A percentile compares a stretch with the other conserved stretches of the same genome.
phyloP scores from a whole-genome alignment of 2,888 invertebrate species.

The Drosophila melanosoma region DNA sequence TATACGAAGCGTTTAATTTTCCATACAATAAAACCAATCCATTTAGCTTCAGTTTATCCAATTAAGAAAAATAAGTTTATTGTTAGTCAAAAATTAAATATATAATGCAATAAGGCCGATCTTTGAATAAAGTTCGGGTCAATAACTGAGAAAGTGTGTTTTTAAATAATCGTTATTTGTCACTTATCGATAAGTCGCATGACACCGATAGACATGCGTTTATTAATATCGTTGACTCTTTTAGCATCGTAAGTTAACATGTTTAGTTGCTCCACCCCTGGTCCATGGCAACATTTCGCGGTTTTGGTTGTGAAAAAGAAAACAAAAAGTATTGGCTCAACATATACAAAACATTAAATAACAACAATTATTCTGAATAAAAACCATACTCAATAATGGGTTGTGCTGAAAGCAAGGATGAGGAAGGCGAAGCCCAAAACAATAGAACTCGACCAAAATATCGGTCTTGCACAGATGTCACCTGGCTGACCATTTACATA shows the following conservation, averaged over 20 bases:
- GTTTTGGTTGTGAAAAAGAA: constrained; percentile 59
- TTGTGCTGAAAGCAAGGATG: constrained; percentile 88
- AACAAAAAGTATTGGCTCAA: constrained; percentile 38
- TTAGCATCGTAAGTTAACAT: constrained; percentile 9
- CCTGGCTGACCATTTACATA: constrained; percentile 92
- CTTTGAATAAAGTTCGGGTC: constrained; percentile 38
- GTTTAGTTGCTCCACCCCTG: constrained; percentile 31
- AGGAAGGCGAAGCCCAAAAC: constrained; percentile 75
- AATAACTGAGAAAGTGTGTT: constrained; percentile 13
- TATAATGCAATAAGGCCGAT: constrained; percentile 26
- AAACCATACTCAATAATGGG: constrained; percentile 86
- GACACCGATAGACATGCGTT: constrained; percentile 1
- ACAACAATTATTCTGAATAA: constrained; percentile 1
- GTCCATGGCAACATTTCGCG: constrained; percentile 45
- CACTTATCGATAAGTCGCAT: constrained; percentile 15
- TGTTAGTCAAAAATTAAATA: constrained; percentile 44
- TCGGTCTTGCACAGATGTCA: constrained; percentile 93
- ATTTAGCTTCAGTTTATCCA: constrained; percentile 26
- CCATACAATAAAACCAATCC: constrained; percentile 14
- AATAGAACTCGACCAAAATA: constrained; percentile 86
- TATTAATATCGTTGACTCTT: constrained; percentile 19
- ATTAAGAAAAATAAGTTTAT: constrained; percentile 43
- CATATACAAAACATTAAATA: constrained; percentile 26
- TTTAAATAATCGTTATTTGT: constrained; percentile 13
- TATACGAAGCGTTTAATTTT: constrained; percentile 42